Evolutionary conservation across 2,888 invertebrate species (phyloP), one percentile per base, ranked within the genome.

Genomic region (Tineola bisselliella): DNA sequence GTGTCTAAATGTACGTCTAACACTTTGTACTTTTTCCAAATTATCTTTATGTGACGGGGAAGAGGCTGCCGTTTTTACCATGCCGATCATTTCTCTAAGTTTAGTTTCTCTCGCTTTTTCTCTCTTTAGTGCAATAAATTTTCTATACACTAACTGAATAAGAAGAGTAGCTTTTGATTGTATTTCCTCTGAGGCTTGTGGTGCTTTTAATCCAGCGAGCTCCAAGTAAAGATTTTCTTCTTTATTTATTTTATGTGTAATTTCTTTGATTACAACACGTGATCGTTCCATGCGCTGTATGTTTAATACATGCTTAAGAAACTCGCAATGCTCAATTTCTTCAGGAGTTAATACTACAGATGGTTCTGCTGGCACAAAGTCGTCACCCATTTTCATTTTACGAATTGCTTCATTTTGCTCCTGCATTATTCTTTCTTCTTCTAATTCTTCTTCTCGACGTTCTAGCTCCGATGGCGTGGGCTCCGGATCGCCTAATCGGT

Each of bases 51-150:
- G 79, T 19, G 86, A 81, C 1, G 75, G 78, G 5, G 87, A 79
- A 63, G 68, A 75, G 74, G 79, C 87, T 54, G 88, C 81, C 0
- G 89, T 79, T 61, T 89, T 79, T n/a, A 82, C 76, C 90, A 91
- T 90, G 54, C 88, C 89, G 60, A 91, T 77, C 61, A 88, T 75
- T 58, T 82, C 68, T 68, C 88, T 86, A 1, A 89, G 66, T 64
- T 77, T 73, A 10, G 70, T 66, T 48, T 88, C 87, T 66, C 76
- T 79, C 10, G 68, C 38, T 61, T 82, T 78, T 43, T 79, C 65
- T 48, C 78, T 69, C 67, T 87, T 80, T 0, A 88, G 68, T 33
- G 76, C 73, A 68, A 77, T 73, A 68, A 83, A 88, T 11, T 80
- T 81, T 65, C 87, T 76, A 77, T 88, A 38, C 3, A 38, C n/a